phyloP scores from a whole-genome alignment of 2,113 vertebrate genomes.

The Caretta caretta region DNA sequence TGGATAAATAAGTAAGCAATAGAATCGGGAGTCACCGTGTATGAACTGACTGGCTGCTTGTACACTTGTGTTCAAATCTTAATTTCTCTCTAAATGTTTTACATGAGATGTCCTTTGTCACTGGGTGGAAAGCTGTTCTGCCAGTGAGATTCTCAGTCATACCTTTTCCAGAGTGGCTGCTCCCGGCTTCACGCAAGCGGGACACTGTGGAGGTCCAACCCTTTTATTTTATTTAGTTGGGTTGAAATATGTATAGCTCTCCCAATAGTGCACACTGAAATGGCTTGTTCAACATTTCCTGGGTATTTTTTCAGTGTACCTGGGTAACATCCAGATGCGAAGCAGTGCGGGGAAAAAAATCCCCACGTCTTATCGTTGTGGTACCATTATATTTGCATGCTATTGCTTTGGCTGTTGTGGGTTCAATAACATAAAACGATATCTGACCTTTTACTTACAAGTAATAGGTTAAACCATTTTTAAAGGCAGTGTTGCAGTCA shows the following conservation, averaged over 20 bases:
- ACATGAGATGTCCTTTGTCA: neutral
- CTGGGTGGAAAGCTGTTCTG: neutral
- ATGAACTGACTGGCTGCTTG: neutral
- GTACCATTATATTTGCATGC: conserved; percentile 44
- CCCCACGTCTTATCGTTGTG: conserved; percentile 58
- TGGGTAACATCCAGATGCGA: conserved; percentile 58
- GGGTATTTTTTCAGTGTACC: neutral
- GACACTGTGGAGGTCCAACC: neutral
- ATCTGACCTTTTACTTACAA: conserved; percentile 73
- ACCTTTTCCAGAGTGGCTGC: neutral
- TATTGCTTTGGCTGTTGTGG: conserved; percentile 68
- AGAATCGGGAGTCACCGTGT: neutral
- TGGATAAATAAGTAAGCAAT: neutral
- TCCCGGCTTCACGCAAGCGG: neutral
- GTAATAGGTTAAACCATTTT: conserved; percentile 75
- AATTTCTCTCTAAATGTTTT: neutral
- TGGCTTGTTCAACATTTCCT: neutral
- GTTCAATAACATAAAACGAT: conserved; percentile 73
- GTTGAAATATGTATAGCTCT: neutral
- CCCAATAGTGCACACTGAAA: neutral
- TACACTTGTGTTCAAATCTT: neutral
- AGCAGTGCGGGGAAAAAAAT: conserved; percentile 36
- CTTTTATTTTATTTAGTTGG: conserved; percentile 32
- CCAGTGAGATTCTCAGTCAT: neutral
- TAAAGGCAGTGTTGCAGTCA: conserved; percentile 73